Percentiles rank a stretch among this genome's conserved stretches.
Evolutionary conservation across 2,888 invertebrate genomes (phyloP).

Genomic region (Polydrusus tereticollis): DNA sequence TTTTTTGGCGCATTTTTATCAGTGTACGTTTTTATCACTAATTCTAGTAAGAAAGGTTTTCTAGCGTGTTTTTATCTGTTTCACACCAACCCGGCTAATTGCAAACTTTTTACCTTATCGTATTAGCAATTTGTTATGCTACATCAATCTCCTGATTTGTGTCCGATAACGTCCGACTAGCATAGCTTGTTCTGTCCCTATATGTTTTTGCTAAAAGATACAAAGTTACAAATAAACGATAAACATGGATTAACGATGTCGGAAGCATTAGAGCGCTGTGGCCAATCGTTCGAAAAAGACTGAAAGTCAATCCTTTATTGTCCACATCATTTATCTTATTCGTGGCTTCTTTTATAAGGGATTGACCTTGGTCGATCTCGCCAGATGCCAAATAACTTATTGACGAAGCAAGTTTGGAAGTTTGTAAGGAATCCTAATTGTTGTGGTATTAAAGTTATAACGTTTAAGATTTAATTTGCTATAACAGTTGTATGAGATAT

Average conservation of each 20-base stretch:
- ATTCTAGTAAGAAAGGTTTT: too few relatives aligned
- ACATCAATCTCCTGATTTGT: conserved; percentile 12
- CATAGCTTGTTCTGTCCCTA: background rate
- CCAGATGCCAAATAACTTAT: background rate
- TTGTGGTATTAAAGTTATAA: too few relatives aligned
- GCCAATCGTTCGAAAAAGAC: background rate
- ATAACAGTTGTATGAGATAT: too few relatives aligned
- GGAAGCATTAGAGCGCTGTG: background rate
- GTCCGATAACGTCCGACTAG: background rate
- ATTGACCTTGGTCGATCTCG: background rate
- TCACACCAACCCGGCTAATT: background rate
- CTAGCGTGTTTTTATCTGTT: too few relatives aligned
- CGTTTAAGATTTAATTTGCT: too few relatives aligned
- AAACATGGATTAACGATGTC: conserved; percentile 8
- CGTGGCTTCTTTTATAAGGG: background rate
- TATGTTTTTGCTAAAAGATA: background rate
- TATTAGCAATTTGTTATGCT: background rate
- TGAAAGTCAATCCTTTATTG: background rate
- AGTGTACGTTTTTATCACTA: too few relatives aligned
- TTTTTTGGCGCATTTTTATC: too few relatives aligned
- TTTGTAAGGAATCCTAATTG: too few relatives aligned
- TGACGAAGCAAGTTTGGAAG: too few relatives aligned
- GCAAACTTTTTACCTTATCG: background rate
- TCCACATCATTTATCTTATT: background rate
- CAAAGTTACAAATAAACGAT: conserved; percentile 11